These are phyloP conservation scores for Lipotes vexillifer DNA, from an alignment of 2,113 vertebrate genomes.

Conservation along the genomic window DNA sequence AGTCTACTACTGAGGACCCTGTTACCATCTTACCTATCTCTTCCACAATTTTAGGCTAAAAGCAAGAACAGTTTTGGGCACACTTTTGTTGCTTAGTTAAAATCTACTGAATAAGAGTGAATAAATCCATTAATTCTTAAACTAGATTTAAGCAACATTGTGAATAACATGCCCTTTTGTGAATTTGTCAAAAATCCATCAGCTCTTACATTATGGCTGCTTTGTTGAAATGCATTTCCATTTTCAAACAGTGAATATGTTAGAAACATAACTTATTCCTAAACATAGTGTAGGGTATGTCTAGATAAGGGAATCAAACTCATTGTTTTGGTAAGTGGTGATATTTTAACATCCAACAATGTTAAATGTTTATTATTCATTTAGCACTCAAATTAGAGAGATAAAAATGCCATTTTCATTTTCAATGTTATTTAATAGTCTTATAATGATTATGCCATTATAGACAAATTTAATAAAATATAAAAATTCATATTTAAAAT, in stretches of 20 bases:
- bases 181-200: background rate
- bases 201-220: background rate
- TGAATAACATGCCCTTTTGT: background rate
- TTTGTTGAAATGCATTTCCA: background rate
- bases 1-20: background rate
- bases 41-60: background rate
- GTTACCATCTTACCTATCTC: fast-evolving
- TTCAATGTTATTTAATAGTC: background rate
- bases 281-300: background rate
- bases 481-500: background rate
- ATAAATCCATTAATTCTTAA: background rate
- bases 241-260: background rate
- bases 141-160: background rate
- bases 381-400: background rate
- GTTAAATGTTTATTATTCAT: background rate
- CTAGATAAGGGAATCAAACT: background rate
- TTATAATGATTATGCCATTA: background rate
- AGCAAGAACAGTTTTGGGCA: background rate
- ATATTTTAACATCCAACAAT: background rate
- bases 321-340: background rate
- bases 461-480: background rate
- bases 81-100: background rate
- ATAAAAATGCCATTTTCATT: background rate
- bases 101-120: background rate
- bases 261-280: background rate